Evolutionary conservation across 2,113 vertebrate genomes (phyloP).

Genomic region (Gnathonemus echidnorhynchus): DNA sequence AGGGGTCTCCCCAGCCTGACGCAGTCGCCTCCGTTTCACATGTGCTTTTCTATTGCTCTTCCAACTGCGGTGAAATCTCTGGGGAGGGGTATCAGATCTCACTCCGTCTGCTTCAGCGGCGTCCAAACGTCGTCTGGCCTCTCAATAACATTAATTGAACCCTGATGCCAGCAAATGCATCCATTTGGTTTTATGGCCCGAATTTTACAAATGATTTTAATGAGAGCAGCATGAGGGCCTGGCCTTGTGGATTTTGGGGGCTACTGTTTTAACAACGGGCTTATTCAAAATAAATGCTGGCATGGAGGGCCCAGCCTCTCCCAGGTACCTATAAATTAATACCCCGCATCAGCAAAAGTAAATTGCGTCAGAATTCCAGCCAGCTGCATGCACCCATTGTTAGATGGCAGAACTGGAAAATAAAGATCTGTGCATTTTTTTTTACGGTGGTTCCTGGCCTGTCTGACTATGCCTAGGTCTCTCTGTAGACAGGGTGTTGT

Average conservation of each 20-base stretch:
- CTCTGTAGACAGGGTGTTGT: not conserved
- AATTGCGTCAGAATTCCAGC: not conserved
- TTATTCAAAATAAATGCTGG: conserved; percentile 28
- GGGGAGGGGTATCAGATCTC: not conserved
- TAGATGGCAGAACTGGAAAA: not conserved
- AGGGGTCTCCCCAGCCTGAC: not conserved
- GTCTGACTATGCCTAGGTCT: conserved; percentile 24
- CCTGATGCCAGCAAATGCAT: conserved; percentile 20
- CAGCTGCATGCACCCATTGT: not conserved
- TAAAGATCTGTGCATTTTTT: not conserved
- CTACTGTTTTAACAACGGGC: conserved; percentile 26
- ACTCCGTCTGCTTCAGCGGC: not conserved
- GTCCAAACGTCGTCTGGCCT: not conserved
- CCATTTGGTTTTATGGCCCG: conserved; percentile 18
- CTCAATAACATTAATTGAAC: conserved; percentile 9
- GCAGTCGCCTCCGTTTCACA: not conserved
- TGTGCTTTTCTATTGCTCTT: not conserved
- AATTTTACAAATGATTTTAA: conserved; percentile 27
- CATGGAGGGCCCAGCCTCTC: not conserved
- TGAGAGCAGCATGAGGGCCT: conserved; percentile 17
- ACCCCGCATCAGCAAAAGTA: not conserved
- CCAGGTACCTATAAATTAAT: not conserved
- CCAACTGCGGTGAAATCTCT: not conserved
- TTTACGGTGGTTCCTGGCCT: not conserved
- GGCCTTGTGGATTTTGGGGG: not conserved